phyloP scores from a whole-genome alignment of 2,113 vertebrate species.

The Neoarius graeffei region DNA sequence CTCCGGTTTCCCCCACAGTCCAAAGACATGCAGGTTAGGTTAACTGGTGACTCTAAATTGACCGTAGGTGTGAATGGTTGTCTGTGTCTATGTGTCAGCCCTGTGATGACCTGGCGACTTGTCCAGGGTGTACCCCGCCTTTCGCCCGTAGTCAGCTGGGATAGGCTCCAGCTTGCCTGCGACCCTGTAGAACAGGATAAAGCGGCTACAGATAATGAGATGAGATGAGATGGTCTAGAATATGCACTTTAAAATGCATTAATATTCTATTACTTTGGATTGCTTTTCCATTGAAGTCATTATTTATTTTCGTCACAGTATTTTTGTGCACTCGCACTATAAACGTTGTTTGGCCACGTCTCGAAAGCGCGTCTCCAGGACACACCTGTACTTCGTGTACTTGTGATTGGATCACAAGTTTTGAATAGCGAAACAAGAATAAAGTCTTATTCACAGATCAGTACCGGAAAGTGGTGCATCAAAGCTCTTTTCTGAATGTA shows the following conservation, averaged over 20 bases:
- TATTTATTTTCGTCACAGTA: background rate
- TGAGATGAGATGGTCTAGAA: too few relatives aligned
- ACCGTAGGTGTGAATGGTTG: too few relatives aligned
- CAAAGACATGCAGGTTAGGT: too few relatives aligned
- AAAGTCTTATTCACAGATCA: background rate
- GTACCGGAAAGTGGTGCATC: background rate
- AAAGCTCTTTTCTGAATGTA: slow-evolving; percentile 57
- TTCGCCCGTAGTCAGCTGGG: too few relatives aligned
- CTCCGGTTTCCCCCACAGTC: too few relatives aligned
- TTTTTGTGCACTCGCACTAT: background rate
- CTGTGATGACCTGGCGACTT: too few relatives aligned
- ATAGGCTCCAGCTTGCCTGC: too few relatives aligned
- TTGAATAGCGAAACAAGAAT: background rate
- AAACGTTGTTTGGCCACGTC: background rate
- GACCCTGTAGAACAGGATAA: too few relatives aligned
- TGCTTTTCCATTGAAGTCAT: background rate
- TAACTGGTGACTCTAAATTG: too few relatives aligned
- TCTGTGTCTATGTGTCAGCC: too few relatives aligned
- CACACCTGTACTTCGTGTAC: background rate
- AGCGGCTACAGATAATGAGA: too few relatives aligned
- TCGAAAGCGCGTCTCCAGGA: background rate
- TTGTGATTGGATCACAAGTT: background rate
- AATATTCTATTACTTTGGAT: background rate
- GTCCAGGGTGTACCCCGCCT: too few relatives aligned
- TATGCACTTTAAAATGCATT: background rate